Percentiles rank a stretch among this genome's conserved stretches.
Evolutionary conservation across 2,113 vertebrate species (phyloP).

Genomic region (Phoxinus phoxinus): DNA sequence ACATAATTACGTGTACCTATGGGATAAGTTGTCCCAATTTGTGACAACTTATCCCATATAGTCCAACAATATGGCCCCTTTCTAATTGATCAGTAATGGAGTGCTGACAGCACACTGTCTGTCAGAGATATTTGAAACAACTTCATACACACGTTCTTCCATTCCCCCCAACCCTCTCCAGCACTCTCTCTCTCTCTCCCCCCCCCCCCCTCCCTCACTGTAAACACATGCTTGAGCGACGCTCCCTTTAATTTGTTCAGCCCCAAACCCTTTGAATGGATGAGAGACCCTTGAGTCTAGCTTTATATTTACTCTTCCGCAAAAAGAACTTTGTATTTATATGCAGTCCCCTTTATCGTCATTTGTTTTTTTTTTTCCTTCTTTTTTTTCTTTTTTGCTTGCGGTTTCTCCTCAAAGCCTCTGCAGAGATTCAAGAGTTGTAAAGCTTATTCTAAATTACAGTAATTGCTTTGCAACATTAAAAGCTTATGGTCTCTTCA

Average conservation of each 20-base stretch:
- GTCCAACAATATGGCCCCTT: neutral
- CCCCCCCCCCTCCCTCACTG: conserved; percentile 5
- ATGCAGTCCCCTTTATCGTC: conserved; percentile 67
- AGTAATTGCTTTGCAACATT: conserved; percentile 74
- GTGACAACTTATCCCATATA: neutral
- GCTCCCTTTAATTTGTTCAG: conserved; percentile 62
- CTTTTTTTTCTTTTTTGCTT: conserved; percentile 56
- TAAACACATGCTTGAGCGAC: conserved; percentile 45
- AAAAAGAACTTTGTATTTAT: conserved; percentile 69
- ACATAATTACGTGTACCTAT: too few species aligned
- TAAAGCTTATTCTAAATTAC: conserved; percentile 74
- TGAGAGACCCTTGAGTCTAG: conserved; percentile 59
- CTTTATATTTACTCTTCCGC: conserved; percentile 50
- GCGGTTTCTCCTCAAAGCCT: conserved; percentile 71
- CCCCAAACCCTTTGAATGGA: conserved; percentile 58
- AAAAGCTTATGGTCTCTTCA: conserved; percentile 69
- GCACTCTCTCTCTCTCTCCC: conserved; percentile 32
- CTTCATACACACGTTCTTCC: conserved; percentile 15
- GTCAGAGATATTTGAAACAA: conserved; percentile 8
- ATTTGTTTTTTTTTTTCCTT: conserved; percentile 51
- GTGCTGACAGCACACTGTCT: neutral
- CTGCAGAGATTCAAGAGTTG: conserved; percentile 67
- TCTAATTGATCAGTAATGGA: neutral
- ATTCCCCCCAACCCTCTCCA: conserved; percentile 19
- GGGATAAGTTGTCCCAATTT: too few species aligned